phyloP scores from a whole-genome alignment of 2,888 invertebrate genomes.

The Campoletis raptor region DNA sequence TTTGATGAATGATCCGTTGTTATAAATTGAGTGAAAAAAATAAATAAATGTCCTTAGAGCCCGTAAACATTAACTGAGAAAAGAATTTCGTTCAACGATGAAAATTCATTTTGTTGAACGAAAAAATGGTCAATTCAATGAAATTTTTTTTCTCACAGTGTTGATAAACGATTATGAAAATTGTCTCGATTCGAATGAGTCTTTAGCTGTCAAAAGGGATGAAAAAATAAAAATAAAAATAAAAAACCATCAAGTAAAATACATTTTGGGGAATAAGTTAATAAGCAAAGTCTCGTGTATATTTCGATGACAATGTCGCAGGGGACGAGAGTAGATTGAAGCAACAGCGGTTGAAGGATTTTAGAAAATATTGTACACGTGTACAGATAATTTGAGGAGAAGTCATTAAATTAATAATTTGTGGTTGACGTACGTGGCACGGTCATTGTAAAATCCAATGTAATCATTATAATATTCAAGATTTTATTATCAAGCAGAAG shows the following conservation, averaged over 20 bases:
- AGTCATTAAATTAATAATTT: slow-evolving; percentile 85
- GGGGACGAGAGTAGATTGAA: background rate
- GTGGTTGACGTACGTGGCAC: slow-evolving; percentile 81
- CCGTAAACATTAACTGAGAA: no score
- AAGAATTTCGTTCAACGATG: no score
- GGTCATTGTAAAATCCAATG: slow-evolving; percentile 83
- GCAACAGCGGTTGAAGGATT: background rate
- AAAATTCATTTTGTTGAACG: no score
- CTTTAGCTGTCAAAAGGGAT: no score
- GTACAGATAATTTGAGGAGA: slow-evolving; percentile 46
- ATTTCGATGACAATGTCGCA: background rate
- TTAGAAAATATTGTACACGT: background rate
- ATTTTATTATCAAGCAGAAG: slow-evolving; percentile 82
- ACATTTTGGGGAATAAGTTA: background rate
- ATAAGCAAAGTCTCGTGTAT: background rate
- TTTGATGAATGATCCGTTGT: no score
- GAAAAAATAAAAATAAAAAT: background rate
- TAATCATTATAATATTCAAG: slow-evolving; percentile 84
- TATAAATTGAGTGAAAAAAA: background rate
- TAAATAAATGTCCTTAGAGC: no score
- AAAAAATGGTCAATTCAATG: no score
- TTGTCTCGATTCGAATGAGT: background rate
- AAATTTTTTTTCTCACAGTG: no score
- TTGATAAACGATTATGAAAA: background rate
- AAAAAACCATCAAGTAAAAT: background rate